Evolutionary conservation across 2,888 invertebrate genomes (phyloP).

Genomic region (Synanthedon vespiformis): DNA sequence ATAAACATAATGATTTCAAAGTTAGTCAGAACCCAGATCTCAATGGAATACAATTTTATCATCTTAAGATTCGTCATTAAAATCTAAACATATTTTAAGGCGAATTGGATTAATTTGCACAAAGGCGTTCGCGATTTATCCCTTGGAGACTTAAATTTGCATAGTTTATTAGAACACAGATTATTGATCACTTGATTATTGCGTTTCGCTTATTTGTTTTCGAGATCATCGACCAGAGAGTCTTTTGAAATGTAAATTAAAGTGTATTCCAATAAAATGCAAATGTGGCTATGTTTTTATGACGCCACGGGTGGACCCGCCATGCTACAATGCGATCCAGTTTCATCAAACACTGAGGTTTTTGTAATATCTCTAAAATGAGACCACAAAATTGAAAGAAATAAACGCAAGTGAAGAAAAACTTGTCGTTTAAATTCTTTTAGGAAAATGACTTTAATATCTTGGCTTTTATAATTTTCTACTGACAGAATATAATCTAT

Average conservation of each 20-base stretch:
- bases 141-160: neutral
- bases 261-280: constrained; percentile 51
- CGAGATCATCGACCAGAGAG: constrained; percentile 26
- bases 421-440: too few species aligned
- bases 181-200: neutral
- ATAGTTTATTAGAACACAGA: neutral
- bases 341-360: neutral
- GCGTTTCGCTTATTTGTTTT: constrained; percentile 5
- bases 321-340: neutral
- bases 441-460: too few species aligned
- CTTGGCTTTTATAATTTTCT: too few species aligned
- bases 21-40: too few species aligned
- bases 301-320: constrained; percentile 16
- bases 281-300: constrained; percentile 23
- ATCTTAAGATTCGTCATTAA: too few species aligned
- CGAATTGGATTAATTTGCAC: too few species aligned
- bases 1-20: too few species aligned
- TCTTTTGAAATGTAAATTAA: constrained; percentile 52
- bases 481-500: too few species aligned
- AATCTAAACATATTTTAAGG: too few species aligned
- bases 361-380: too few species aligned
- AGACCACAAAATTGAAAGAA: neutral
- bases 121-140: too few species aligned
- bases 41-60: too few species aligned
- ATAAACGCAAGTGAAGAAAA: neutral